These are phyloP conservation scores for Muntiacus reevesi DNA, from an alignment of 2,113 vertebrate genomes.

Conservation along the genomic window DNA sequence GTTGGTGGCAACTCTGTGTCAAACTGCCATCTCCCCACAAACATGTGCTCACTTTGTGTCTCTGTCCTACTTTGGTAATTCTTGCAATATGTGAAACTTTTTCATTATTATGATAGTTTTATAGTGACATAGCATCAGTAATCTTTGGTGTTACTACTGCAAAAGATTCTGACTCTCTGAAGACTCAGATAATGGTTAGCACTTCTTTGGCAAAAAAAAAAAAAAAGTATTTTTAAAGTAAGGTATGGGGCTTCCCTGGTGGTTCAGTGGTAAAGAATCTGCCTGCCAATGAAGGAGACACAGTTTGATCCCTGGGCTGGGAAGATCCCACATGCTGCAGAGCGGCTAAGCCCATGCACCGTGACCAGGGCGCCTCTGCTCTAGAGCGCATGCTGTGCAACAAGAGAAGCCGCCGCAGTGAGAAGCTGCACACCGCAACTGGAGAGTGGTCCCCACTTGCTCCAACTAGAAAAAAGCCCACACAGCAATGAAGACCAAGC, in stretches of 20 bases:
- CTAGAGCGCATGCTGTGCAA: neutral
- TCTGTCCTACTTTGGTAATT: neutral
- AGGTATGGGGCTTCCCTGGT: neutral
- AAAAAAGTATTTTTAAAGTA: neutral
- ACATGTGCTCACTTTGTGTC: neutral
- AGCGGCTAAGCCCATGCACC: neutral
- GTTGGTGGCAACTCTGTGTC: neutral
- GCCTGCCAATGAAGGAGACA: neutral
- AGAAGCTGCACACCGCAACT: neutral
- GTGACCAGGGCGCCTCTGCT: accelerated
- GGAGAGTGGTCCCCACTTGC: neutral
- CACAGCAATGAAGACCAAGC: neutral
- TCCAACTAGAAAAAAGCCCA: neutral
- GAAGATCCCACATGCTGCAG: neutral
- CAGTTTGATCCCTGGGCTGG: neutral
- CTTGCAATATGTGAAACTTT: neutral
- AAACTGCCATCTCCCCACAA: neutral
- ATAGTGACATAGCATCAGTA: neutral
- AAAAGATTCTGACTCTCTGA: neutral
- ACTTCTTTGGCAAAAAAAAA: neutral
- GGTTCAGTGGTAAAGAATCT: neutral
- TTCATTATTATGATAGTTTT: neutral
- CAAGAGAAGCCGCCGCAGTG: accelerated
- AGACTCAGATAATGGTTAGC: neutral
- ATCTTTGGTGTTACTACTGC: neutral